Base-by-base conservation (phyloP, 2,888 invertebrate species). In the Nomada flava region DNA sequence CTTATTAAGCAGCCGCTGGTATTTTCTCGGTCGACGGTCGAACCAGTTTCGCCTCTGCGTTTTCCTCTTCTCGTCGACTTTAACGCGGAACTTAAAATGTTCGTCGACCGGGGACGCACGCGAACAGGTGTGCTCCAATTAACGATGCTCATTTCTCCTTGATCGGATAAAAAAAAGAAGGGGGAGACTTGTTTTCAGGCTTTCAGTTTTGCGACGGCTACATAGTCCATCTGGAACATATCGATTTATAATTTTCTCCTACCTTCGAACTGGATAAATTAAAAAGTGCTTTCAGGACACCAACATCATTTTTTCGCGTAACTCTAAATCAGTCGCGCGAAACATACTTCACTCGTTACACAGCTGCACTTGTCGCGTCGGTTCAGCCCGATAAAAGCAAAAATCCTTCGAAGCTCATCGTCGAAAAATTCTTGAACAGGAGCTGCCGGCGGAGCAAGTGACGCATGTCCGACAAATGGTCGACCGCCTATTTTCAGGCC, bases 391-490 rank as follows among this genome's bases (percentile, higher is more conserved):
- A 36, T 7, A 36, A 7, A 36, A 36, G 7, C 36, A 7, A 36
- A 36, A 1, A 36, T 36, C 5, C 15, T 4, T 10, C 15, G 18
- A 23, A 52, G 23, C 42, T 59, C 42, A 1, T 62, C 60, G 53
- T 23, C 29, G 36, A 52, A 65, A 67, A 69, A 76, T 80, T 83
- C 77, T 80, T 79, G 69, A 55, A n/a, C 13, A 59, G 44, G 15
- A 47, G 26, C 67, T 50, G 53, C 36, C 63, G 52, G 44, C 20
- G 29, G n/a, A 72, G 64, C 73, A 79, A 87, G 81, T 78, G 82
- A 86, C 86, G 86, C 82, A 79, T 79, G 74, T 72, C 53, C 84
- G 85, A 88, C 83, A 86, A 88, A 88, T 83, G 85, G 78, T 80
- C 82, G 70, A 72, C 79, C 77, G 85, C 67, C 83, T 83, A 77